Base-by-base conservation (phyloP, 2,888 invertebrate species). In the Emmelina monodactyla region DNA sequence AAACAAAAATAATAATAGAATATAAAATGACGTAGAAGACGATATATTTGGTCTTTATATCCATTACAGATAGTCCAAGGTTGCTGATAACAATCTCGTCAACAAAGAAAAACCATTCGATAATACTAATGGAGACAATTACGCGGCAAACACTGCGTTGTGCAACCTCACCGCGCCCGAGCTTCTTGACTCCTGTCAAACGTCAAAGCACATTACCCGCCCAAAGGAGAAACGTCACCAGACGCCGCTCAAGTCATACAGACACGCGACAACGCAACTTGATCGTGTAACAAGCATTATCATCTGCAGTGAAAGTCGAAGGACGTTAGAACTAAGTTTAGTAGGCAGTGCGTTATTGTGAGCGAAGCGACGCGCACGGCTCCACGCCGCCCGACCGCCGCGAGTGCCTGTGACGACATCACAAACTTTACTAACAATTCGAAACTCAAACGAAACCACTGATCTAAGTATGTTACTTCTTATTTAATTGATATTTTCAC, bases 261-360 rank as follows among this genome's bases (percentile, higher is more conserved):
- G 28, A 16, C n/a, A 14, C 22, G 12, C 31, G 14, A 28, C 37
- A 25, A 4, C 11, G 7, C 15, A 16, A 31, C 16, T 43, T 35
- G 34, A 46, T 40, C 40, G 54, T 43, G 34, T 54, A 53, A 51
- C 54, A 13, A 58, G 46, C 54, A 62, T 61, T 60, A 64, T 65
- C 57, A 58, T 55, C 55, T 51, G 46, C 48, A 72, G 72, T 73
- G 72, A 73, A 73, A 73, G 72, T 70, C 62, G 72, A 71, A 72
- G 73, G 73, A 70, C 73, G 60, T 51, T 37, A 40, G 37, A 32
- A 28, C 29, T n/a, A n/a, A n/a, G n/a, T n/a, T n/a, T n/a, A n/a
- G n/a, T 31, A 35, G 49, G 41, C 63, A 71, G 72, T 71, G 55
- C 54, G 58, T 51, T 53, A 47, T 49, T 54, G 56, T 60, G 45